Evolutionary conservation across 2,113 vertebrate genomes (phyloP), one percentile per base, ranked within the genome.

Genomic region (Oxyura jamaicensis): DNA sequence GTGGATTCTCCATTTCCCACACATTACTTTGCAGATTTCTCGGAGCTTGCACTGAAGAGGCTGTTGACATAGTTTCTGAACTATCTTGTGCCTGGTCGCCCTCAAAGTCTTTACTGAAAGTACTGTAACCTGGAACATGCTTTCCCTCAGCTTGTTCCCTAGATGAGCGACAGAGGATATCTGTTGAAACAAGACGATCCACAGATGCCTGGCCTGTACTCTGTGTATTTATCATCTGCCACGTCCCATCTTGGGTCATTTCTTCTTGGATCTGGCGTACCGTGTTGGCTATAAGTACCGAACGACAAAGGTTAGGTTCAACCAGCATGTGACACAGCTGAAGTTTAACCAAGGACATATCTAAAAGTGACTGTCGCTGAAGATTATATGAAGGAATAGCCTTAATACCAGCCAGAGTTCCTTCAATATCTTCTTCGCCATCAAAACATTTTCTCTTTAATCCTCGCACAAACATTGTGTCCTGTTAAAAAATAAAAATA

Each of bases 301-400:
- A 99, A 53, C 99, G 99, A 97, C 99, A 99, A 68, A 99, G 98
- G 97, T 99, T 99, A 58, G 99, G 99, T 91, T 99, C 99, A 39
- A 98, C 99, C 96, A 99, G 98, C 99, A 99, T 99, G 98, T 99
- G 99, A 97, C 99, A 99, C n/a, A 99, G 98, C 97, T 99, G 99
- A 88, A 99, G 98, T 97, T 99, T 99, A 95, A 99, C 99, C 89
- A 99, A 98, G 59, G 99, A 99, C 99, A 99, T 99, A 97, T 99
- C 99, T 87, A 99, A 97, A 55, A 99, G 98, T 0, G 99, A 99
- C 98, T 99, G 99, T 20, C 99, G 98, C 98, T 99, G 99, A 66
- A 99, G 98, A 84, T 98, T 99, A 88, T 99, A 99, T 14, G 98
- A 98, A n/a, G 98, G 98, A 69, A 97, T 93, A 55, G 98, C 94